phyloP scores from a whole-genome alignment of 2,888 invertebrate genomes.

The Patella caerulea region DNA sequence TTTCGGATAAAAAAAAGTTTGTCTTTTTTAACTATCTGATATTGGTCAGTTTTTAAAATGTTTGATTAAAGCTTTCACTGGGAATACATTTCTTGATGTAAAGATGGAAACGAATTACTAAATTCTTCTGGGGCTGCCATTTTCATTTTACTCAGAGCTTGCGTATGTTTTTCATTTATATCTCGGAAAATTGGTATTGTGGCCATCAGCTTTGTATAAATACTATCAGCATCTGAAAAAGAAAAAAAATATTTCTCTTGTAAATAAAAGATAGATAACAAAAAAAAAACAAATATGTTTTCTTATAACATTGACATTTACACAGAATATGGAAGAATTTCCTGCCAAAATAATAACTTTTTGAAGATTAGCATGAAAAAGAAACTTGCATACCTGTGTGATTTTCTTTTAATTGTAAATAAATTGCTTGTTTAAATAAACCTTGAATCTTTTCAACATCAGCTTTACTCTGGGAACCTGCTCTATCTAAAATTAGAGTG shows the following conservation, averaged over 20 bases:
- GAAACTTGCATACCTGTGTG: constrained; percentile 49
- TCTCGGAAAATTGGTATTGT: constrained; percentile 57
- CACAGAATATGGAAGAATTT: too few species aligned
- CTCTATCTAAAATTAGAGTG: constrained; percentile 54
- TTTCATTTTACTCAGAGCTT: constrained; percentile 66
- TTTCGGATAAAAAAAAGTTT: too few species aligned
- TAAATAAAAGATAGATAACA: too few species aligned
- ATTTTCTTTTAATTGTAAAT: constrained; percentile 54
- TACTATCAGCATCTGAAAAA: constrained; percentile 53
- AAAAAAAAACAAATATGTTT: too few species aligned
- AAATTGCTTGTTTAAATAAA: constrained; percentile 66
- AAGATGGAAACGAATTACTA: constrained; percentile 54
- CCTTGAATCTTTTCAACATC: constrained; percentile 64
- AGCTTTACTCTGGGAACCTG: constrained; percentile 54
- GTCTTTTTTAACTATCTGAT: too few species aligned
- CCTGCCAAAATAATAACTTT: too few species aligned
- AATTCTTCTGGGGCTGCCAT: constrained; percentile 54
- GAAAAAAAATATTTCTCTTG: neutral
- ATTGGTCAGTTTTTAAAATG: too few species aligned
- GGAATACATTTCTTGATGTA: constrained; percentile 65
- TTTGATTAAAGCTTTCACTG: too few species aligned
- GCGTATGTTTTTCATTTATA: constrained; percentile 65
- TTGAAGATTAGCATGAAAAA: too few species aligned
- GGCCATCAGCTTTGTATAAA: constrained; percentile 52
- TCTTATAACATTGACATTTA: too few species aligned